Percentiles rank a stretch among this genome's conserved stretches.
These are phyloP conservation scores for Nephrotoma flavescens DNA, from an alignment of 2,888 invertebrate genomes.

Conservation along the genomic window DNA sequence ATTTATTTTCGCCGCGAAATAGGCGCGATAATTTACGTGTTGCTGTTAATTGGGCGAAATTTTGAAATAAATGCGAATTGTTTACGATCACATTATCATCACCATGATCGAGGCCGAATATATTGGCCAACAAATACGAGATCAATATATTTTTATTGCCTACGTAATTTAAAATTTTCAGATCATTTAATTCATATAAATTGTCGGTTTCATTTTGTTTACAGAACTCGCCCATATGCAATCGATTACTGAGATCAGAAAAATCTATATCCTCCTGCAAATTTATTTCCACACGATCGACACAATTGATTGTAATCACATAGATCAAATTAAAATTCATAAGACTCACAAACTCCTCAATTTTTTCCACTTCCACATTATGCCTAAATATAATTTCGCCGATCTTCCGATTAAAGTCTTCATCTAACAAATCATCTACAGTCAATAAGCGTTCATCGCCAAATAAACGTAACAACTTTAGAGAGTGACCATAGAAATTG, in stretches of 20 bases:
- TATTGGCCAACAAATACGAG: not conserved
- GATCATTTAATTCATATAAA: slow-evolving; percentile 9
- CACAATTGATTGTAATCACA: slow-evolving; percentile 55
- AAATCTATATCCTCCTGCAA: not conserved
- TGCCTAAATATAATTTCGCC: slow-evolving; percentile 53
- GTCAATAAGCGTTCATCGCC: slow-evolving; percentile 23
- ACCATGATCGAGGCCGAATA: not conserved
- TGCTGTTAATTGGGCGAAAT: not conserved
- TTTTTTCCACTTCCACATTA: slow-evolving; percentile 47
- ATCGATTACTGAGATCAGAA: not conserved
- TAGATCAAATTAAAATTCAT: slow-evolving; percentile 60
- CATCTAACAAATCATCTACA: slow-evolving; percentile 21
- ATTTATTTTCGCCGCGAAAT: not conserved
- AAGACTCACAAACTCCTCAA: slow-evolving; percentile 52
- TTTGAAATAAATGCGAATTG: not conserved
- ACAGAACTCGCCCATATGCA: not conserved
- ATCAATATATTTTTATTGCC: not conserved
- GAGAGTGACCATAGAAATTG: not conserved
- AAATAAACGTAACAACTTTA: slow-evolving; percentile 29
- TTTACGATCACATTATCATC: not conserved
- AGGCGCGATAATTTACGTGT: not conserved
- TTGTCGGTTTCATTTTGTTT: slow-evolving; percentile 17
- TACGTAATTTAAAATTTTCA: not conserved
- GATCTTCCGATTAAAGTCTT: slow-evolving; percentile 41
- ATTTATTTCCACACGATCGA: not conserved